phyloP scores from a whole-genome alignment of 2,113 vertebrate genomes.

The Alligator mississippiensis region DNA sequence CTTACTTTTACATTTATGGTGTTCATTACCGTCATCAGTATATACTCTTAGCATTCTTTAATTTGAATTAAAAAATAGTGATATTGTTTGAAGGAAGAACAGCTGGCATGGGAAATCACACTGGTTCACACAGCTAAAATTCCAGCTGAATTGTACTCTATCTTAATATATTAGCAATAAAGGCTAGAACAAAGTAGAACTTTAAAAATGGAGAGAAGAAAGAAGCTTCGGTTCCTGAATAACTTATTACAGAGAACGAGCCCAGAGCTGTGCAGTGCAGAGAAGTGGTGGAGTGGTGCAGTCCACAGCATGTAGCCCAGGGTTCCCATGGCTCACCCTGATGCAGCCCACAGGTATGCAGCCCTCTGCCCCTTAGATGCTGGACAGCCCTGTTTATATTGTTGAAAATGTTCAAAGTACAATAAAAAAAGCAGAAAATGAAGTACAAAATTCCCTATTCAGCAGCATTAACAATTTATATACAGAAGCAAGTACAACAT shows the following conservation, averaged over 20 bases:
- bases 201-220: neutral
- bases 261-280: too few relatives aligned
- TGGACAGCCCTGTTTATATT: neutral
- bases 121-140: neutral
- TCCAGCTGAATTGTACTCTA: neutral
- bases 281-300: too few relatives aligned
- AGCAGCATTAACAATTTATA: neutral
- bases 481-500: neutral
- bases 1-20: neutral
- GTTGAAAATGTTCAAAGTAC: neutral
- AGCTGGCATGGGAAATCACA: too few relatives aligned
- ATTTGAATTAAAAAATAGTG: neutral
- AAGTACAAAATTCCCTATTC: neutral
- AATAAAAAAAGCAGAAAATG: neutral
- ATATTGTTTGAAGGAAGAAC: too few relatives aligned
- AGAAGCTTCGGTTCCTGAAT: neutral
- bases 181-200: neutral
- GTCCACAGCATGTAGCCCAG: too few relatives aligned
- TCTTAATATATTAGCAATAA: neutral
- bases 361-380: too few relatives aligned
- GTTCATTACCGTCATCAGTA: neutral
- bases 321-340: too few relatives aligned
- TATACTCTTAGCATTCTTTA: neutral
- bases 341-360: too few relatives aligned
- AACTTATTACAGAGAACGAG: neutral